Evolutionary conservation across 2,888 invertebrate species (phyloP).

Genomic region (Tenthredo distinguenda): DNA sequence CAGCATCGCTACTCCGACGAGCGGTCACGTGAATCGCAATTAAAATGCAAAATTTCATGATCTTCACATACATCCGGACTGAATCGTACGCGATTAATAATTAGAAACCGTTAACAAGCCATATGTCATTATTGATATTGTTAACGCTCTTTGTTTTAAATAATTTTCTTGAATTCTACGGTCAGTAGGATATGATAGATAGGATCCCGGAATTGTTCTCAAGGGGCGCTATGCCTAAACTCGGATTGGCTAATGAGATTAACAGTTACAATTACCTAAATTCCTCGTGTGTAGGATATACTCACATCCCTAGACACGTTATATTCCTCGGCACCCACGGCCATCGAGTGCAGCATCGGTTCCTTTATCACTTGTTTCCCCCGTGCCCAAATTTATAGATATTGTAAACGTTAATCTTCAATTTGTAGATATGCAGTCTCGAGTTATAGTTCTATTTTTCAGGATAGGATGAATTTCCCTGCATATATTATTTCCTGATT

Average conservation of each 20-base stretch:
- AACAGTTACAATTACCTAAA: not conserved
- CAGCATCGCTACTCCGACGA: constrained; percentile 67
- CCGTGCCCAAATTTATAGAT: not conserved
- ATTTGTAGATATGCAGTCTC: not conserved
- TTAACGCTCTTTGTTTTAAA: constrained; percentile 18
- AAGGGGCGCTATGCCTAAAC: not conserved
- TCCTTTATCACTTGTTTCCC: not conserved
- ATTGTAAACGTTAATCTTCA: not conserved
- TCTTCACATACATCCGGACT: constrained; percentile 58
- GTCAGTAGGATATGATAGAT: not conserved
- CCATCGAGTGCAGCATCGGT: not conserved
- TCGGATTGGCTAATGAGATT: not conserved
- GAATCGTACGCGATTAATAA: constrained; percentile 56
- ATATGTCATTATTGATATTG: constrained; percentile 11
- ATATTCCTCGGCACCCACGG: not conserved
- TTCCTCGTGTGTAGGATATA: not conserved
- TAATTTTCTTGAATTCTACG: not conserved
- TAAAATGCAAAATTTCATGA: constrained; percentile 71
- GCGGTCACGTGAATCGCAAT: constrained; percentile 65
- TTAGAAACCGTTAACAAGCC: not conserved
- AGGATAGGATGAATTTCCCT: not conserved
- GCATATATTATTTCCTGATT: not conserved
- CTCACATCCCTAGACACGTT: not conserved
- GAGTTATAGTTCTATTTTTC: no score
- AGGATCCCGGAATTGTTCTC: not conserved